Evolutionary conservation across 2,113 vertebrate species (phyloP).

Genomic region (Scophthalmus maximus): DNA sequence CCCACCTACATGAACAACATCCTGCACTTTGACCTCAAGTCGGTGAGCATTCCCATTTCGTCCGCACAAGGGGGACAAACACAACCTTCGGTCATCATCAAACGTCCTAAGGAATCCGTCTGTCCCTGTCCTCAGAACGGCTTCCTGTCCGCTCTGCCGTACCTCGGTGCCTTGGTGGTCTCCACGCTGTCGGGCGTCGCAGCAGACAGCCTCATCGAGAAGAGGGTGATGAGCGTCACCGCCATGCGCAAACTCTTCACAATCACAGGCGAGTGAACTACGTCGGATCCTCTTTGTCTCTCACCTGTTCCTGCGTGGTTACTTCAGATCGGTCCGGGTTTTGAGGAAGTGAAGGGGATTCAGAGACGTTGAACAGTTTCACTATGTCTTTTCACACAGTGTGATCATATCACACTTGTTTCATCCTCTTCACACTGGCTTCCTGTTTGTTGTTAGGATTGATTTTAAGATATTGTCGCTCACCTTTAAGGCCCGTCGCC

Average conservation of each 20-base stretch:
- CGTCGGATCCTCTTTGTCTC: neutral
- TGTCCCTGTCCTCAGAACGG: constrained; percentile 72
- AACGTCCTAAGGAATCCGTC: neutral
- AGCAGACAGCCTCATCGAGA: constrained; percentile 81
- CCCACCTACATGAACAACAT: constrained; percentile 85
- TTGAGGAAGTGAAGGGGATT: too few relatives aligned
- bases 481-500: too few relatives aligned
- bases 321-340: too few relatives aligned
- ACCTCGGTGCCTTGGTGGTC: constrained; percentile 74
- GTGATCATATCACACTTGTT: too few relatives aligned
- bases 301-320: neutral
- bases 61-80: too few relatives aligned
- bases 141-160: constrained; percentile 83
- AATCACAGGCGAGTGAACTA: constrained; percentile 65
- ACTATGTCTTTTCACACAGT: too few relatives aligned
- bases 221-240: constrained; percentile 73
- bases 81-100: neutral
- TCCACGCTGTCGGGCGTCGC: constrained; percentile 67
- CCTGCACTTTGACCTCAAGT: constrained; percentile 83
- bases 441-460: too few relatives aligned
- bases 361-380: too few relatives aligned
- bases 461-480: too few relatives aligned
- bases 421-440: too few relatives aligned
- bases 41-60: constrained; percentile 68
- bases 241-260: constrained; percentile 85